phyloP scores from a whole-genome alignment of 2,888 invertebrate species.

The Aradus depressus region DNA sequence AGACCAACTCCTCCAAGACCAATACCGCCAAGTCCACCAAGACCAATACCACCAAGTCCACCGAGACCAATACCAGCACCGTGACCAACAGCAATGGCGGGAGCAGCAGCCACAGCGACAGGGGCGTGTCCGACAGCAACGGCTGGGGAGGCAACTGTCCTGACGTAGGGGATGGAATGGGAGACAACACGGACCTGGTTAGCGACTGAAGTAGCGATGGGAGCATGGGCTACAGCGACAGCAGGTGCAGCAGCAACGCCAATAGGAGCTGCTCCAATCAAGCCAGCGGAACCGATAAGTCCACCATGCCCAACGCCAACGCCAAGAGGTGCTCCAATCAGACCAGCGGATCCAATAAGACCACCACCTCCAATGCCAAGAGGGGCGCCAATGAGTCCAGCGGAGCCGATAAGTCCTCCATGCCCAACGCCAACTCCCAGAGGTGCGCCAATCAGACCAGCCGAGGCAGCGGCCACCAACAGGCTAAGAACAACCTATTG shows the following conservation, averaged over 20 bases:
- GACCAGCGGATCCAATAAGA: constrained; percentile 15
- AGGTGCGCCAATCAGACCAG: too few species aligned
- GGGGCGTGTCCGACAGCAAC: constrained; percentile 32
- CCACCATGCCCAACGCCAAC: too few species aligned
- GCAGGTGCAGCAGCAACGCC: constrained; percentile 29
- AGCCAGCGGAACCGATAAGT: constrained; percentile 11
- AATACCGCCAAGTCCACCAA: too few species aligned
- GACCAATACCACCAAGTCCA: too few species aligned
- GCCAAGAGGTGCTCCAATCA: constrained; percentile 12
- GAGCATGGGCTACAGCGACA: constrained; percentile 37
- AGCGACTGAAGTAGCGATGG: constrained; percentile 36
- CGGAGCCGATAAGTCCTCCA: too few species aligned
- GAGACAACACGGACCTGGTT: constrained; percentile 45
- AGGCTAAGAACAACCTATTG: constrained; percentile 5
- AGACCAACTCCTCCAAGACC: too few species aligned
- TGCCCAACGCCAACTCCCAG: too few species aligned
- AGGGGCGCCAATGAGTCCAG: too few species aligned
- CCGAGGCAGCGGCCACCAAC: constrained; percentile 3
- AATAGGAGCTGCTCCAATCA: constrained; percentile 17
- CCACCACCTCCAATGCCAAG: too few species aligned
- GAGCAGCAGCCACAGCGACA: constrained; percentile 36
- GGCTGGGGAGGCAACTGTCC: constrained; percentile 35
- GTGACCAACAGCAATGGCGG: constrained; percentile 37
- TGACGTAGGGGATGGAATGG: constrained; percentile 40
- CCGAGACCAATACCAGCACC: too few species aligned